Conservation (phyloP, 2,888 invertebrate genomes). For the Clusia tigrina region DNA sequence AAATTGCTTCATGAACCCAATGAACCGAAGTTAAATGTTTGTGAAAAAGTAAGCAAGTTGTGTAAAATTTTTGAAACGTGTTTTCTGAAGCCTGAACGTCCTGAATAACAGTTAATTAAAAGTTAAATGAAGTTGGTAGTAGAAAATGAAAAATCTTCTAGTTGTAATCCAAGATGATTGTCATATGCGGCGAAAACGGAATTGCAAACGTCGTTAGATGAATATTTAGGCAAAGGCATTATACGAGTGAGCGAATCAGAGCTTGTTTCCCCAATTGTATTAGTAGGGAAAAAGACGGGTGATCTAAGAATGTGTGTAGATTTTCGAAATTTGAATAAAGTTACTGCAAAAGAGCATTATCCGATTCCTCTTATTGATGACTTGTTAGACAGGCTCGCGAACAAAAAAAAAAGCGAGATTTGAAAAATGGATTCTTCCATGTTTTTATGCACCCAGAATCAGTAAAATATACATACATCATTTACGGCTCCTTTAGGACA, state of each 20-base stretch:
- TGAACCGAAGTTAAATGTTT: not conserved
- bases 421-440: not conserved
- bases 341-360: not conserved
- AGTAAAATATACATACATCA: too few species aligned
- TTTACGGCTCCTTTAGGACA: not conserved
- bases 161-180: not conserved
- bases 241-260: not conserved
- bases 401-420: not conserved
- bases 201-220: not conserved
- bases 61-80: not conserved
- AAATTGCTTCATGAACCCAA: too few species aligned
- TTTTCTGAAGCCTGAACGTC: not conserved
- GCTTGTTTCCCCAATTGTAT: not conserved
- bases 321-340: too few species aligned
- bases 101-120: not conserved
- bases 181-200: not conserved
- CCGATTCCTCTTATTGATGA: not conserved
- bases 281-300: not conserved
- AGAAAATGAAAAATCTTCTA: not conserved
- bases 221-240: not conserved
- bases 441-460: not conserved
- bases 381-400: not conserved
- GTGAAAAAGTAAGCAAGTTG: not conserved
- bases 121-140: not conserved
- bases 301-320: not conserved